Evolutionary conservation across 2,888 invertebrate genomes (phyloP).

Genomic region (Hecatera dysodea): DNA sequence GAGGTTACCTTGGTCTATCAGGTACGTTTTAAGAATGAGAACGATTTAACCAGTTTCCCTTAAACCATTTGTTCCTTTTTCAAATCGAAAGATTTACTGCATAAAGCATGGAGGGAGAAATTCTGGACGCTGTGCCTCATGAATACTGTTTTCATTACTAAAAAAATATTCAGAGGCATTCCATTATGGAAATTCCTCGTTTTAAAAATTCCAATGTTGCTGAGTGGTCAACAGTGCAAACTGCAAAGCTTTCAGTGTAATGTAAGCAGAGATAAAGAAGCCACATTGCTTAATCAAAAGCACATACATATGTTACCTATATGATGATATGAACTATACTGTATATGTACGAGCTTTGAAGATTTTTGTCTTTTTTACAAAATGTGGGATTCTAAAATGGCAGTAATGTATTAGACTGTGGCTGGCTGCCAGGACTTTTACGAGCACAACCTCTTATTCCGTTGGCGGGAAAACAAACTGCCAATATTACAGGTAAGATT

Average conservation of each 20-base stretch:
- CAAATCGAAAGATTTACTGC: slow-evolving; percentile 11
- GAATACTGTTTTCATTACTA: slow-evolving; percentile 44
- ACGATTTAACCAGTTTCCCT: not conserved
- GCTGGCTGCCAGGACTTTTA: slow-evolving; percentile 56
- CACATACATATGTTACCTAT: too few species aligned
- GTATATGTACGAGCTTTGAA: slow-evolving; percentile 10
- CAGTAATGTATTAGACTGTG: slow-evolving; percentile 52
- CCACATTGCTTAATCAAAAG: slow-evolving; percentile 17
- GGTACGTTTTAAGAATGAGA: not conserved
- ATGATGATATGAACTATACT: slow-evolving; percentile 1
- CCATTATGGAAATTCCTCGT: slow-evolving; percentile 22
- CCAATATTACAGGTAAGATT: slow-evolving; percentile 56
- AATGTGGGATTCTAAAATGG: slow-evolving; percentile 42
- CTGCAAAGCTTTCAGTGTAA: slow-evolving; percentile 16
- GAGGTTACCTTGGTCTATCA: not conserved
- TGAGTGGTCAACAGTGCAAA: slow-evolving; percentile 15
- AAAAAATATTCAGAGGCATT: slow-evolving; percentile 25
- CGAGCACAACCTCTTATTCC: slow-evolving; percentile 42
- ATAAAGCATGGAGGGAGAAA: slow-evolving; percentile 3
- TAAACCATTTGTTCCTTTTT: not conserved
- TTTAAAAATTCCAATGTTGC: slow-evolving; percentile 38
- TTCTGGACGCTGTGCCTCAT: slow-evolving; percentile 17
- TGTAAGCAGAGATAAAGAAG: slow-evolving; percentile 15
- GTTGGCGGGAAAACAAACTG: slow-evolving; percentile 47
- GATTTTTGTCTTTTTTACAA: slow-evolving; percentile 22